Evolutionary conservation across 2,113 vertebrate species (phyloP), one percentile per base, ranked within the genome.

Genomic region (Calyptomena viridis): DNA sequence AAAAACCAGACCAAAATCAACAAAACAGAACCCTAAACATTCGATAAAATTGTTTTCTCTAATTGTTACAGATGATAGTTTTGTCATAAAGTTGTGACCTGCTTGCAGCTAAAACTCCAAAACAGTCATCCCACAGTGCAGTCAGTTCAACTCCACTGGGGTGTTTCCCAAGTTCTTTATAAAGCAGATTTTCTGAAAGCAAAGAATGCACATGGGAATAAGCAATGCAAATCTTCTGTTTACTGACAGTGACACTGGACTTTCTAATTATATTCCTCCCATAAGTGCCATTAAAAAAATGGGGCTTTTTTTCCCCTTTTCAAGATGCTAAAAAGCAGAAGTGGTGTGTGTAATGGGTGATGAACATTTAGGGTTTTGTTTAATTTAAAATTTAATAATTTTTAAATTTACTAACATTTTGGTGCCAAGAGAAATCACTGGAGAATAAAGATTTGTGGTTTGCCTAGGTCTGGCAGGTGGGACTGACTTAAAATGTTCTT

Each of bases 211-310:
- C 85, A n/a, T 77, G 86, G 75, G 79, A 90, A 62, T 89, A 78
- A 64, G 47, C 44, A 91, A 88, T 89, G 71, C 94, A 90, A 95
- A 91, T 95, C 68, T 74, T 95, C 64, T 74, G 39, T 95, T 94
- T 97, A 60, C 82, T 87, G 85, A 72, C 84, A 91, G 81, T 86
- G 69, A 82, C 66, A 50, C 19, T 76, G 75, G 63, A 81, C 63
- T 85, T 97, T 95, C 82, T 96, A 96, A 93, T 96, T 93, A 78
- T 83, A 84, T 52, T 82, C 64, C 35, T 92, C 58, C 82, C 42
- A 2, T 87, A 68, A 86, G 5, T 5, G 35, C 59, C 5, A 8
- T 59, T 35, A 42, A 79, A 77, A 69, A 31, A 24, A 3, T 37
- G 19, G 8, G 0, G 0, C 0, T 44, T 68, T 52, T 72, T 25